Conservation (phyloP, 2,888 invertebrate genomes). For the Chouioia cunea region DNA sequence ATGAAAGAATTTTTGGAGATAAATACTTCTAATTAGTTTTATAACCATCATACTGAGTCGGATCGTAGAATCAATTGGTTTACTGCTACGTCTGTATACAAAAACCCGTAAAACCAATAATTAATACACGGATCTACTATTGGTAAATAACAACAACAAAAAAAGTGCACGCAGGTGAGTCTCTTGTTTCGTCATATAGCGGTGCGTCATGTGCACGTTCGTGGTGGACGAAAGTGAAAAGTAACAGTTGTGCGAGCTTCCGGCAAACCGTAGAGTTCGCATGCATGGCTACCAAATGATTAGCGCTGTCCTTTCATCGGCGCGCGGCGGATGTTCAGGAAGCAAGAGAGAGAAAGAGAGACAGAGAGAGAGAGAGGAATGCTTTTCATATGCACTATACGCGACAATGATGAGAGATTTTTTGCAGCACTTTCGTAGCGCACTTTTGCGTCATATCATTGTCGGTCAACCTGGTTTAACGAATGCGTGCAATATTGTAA, state of each 20-base stretch:
- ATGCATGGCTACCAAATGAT: conserved; percentile 26
- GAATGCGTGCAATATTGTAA: too few species aligned
- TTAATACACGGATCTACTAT: conserved; percentile 19
- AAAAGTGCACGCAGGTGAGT: conserved; percentile 10
- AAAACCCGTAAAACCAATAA: background rate
- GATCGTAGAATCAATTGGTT: too few species aligned
- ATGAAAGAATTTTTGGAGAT: too few species aligned
- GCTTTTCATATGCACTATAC: conserved; percentile 3
- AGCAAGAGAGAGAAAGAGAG: background rate
- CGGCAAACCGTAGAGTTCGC: conserved; percentile 22
- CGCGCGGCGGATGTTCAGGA: conserved; percentile 33
- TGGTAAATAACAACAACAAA: background rate
- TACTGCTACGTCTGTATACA: background rate
- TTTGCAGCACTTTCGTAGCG: conserved; percentile 7
- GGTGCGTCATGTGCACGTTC: conserved; percentile 20
- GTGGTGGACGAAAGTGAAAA: conserved; percentile 30
- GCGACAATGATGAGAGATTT: conserved; percentile 4
- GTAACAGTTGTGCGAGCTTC: conserved; percentile 42
- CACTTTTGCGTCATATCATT: conserved; percentile 21
- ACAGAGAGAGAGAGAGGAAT: conserved; percentile 6
- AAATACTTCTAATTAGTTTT: too few species aligned
- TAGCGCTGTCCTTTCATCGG: conserved; percentile 34
- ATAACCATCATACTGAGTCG: background rate
- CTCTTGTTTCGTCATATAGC: background rate
- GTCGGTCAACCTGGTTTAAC: too few species aligned